A percentile compares a stretch with the other conserved stretches of the same genome.
phyloP scores from a whole-genome alignment of 1,140 invertebrate genomes.

The Paramacrobiotus metropolitanus region DNA sequence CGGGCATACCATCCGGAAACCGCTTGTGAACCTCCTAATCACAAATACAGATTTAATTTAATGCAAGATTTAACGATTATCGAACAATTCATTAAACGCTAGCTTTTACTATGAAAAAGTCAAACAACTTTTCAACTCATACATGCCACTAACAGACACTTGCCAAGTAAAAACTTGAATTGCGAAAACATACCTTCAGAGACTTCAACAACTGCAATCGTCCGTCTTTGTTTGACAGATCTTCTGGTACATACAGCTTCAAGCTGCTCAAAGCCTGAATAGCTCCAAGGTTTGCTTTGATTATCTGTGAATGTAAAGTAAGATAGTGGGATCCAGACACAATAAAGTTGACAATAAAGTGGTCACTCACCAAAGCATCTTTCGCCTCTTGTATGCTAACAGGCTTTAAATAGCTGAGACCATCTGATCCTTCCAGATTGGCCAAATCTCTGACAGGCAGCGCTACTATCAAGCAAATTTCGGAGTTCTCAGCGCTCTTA shows the following conservation, averaged over 20 bases:
- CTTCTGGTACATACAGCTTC: slow-evolving; percentile 65
- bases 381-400: not conserved
- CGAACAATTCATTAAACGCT: too few species aligned
- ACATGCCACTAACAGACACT: slow-evolving; percentile 5
- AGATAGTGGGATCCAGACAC: not conserved
- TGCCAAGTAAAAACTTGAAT: not conserved
- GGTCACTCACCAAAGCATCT: not conserved
- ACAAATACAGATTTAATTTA: slow-evolving; percentile 9
- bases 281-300: not conserved
- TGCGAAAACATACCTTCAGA: slow-evolving; percentile 34
- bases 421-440: not conserved
- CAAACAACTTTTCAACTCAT: not conserved
- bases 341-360: too few species aligned
- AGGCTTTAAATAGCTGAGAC: not conserved
- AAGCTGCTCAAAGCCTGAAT: slow-evolving; percentile 58
- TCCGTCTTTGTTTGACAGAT: slow-evolving; percentile 57
- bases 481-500: slow-evolving; percentile 19
- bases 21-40: slow-evolving; percentile 58
- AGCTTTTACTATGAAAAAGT: too few species aligned
- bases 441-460: not conserved
- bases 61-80: too few species aligned
- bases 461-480: not conserved
- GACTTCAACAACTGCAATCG: slow-evolving; percentile 59
- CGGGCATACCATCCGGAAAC: slow-evolving; percentile 56
- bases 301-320: not conserved